A percentile compares a stretch with the other conserved stretches of the same genome.
phyloP scores from a whole-genome alignment of 1,140 invertebrate species.

The Panonychus citri region DNA sequence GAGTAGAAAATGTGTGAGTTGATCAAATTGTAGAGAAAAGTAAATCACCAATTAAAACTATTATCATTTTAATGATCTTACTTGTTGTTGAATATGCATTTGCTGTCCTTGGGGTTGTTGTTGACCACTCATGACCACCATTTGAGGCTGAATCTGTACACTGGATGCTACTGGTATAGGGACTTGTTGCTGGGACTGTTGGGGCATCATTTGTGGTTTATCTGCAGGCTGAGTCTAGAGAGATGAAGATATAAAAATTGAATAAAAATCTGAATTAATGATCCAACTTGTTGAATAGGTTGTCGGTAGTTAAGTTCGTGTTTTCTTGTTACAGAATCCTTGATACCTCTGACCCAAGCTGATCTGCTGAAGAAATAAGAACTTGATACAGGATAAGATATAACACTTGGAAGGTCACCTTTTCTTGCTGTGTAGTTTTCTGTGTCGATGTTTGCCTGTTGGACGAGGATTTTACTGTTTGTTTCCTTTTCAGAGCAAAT shows the following conservation, averaged over 20 bases:
- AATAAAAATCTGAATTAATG: neutral
- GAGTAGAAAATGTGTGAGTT: slow-evolving; percentile 6
- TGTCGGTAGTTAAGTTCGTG: too few relatives aligned
- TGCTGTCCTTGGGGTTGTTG: slow-evolving; percentile 5
- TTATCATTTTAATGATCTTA: neutral
- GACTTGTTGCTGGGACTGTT: slow-evolving; percentile 6
- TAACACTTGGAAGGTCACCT: too few relatives aligned
- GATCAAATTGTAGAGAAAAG: neutral
- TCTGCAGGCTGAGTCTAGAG: neutral
- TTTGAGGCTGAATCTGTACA: neutral
- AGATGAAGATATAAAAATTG: neutral
- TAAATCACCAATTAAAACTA: too few relatives aligned
- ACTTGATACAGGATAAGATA: too few relatives aligned
- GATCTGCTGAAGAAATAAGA: too few relatives aligned
- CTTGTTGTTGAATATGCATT: neutral
- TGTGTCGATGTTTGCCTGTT: too few relatives aligned
- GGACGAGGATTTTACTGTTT: too few relatives aligned
- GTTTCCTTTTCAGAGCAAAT: too few relatives aligned
- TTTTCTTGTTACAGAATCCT: too few relatives aligned
- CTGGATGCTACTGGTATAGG: neutral
- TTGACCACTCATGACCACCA: neutral
- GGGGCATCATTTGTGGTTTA: neutral
- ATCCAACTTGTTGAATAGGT: too few relatives aligned
- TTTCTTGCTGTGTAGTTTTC: too few relatives aligned
- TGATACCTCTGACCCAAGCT: too few relatives aligned